phyloP scores from a whole-genome alignment of 2,888 invertebrate species.

The Tipula lateralis region DNA sequence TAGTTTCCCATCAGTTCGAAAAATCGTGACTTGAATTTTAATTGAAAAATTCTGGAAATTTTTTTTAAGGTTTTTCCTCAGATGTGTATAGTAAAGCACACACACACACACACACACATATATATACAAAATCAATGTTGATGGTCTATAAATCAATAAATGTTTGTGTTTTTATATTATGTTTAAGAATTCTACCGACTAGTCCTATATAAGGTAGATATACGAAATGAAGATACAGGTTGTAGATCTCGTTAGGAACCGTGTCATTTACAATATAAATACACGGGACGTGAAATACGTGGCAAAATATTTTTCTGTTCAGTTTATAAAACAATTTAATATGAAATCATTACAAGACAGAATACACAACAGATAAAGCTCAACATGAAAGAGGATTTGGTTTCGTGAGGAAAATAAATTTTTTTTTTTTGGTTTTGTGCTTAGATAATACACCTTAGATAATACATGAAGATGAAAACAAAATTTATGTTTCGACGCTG shows the following conservation, averaged over 20 bases:
- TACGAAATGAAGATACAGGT: not conserved
- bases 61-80: not conserved
- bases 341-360: not conserved
- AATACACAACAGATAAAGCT: not conserved
- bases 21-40: not conserved
- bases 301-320: not conserved
- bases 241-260: not conserved
- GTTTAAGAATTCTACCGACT: not conserved
- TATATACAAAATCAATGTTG: not conserved
- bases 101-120: not conserved
- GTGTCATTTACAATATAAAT: not conserved
- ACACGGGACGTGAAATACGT: not conserved
- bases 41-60: not conserved
- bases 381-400: not conserved
- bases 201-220: too few relatives aligned
- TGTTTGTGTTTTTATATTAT: not conserved
- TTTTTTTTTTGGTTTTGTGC: not conserved
- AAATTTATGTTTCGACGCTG: not conserved
- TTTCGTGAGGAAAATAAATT: not conserved
- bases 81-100: not conserved
- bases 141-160: not conserved
- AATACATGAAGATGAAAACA: not conserved
- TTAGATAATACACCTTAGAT: too few relatives aligned
- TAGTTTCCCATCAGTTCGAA: not conserved
- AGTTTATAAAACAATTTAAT: constrained; percentile 12